Evolutionary conservation across 2,888 invertebrate species (phyloP), one percentile per base, ranked within the genome.

Genomic region (Nomada fabriciana): DNA sequence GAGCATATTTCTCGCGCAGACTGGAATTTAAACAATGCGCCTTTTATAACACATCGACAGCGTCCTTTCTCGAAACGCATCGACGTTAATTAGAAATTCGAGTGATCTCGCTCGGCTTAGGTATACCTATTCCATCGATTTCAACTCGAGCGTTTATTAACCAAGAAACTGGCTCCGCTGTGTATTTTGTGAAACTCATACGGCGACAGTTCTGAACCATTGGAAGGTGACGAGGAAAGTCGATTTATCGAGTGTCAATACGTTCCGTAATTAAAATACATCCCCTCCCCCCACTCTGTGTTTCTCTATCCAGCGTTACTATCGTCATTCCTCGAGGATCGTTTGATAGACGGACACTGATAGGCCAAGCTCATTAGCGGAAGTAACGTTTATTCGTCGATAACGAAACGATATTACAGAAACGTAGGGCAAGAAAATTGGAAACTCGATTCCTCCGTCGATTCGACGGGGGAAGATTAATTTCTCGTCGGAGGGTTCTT

Each of bases 191-290:
- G 36, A 73, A 61, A 68, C 43, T 18, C 67, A 59, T 36, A 20
- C 11, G 13, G 3, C 29, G 23, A 15, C 57, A 7, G 23, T 11
- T 43, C 67, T 71, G 52, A 76, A 68, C 23, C n/a, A 7, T 9
- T 63, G 63, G 64, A 53, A 65, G 11, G 15, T 18, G 15, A n/a
- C 13, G 59, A 60, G 42, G 52, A 47, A 55, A 47, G 50, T 72
- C 23, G 84, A 76, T 77, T 77, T 81, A 84, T 76, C 76, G 80
- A 57, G 74, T 77, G 76, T 73, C 80, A 72, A 71, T 84, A 81
- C 64, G 52, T 64, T 63, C 43, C 47, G 64, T 77, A 80, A 84
- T 84, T 71, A 76, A 80, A 84, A 70, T 72, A 76, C 64, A 65
- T 63, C 29, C 78, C 29, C 53, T 13, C 50, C 18, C 25, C 42